Percentiles rank a stretch among this genome's conserved stretches.
Conservation (phyloP, 2,888 invertebrate species). For the Augochlorella aurata region DNA sequence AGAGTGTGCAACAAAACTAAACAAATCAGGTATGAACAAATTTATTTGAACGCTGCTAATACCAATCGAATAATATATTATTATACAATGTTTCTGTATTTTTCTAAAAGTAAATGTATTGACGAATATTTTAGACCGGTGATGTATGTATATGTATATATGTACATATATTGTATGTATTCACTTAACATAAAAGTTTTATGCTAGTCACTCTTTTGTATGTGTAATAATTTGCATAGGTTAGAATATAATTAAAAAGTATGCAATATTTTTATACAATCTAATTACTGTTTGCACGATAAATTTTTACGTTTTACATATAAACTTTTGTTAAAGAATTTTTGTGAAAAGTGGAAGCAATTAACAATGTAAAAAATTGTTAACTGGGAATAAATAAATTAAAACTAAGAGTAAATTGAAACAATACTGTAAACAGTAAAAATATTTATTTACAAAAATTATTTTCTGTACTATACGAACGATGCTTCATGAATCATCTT, state of each 20-base stretch:
- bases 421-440: neutral
- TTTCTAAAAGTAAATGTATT: neutral
- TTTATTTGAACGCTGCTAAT: neutral
- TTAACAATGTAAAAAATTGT: neutral
- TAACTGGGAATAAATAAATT: neutral
- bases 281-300: neutral
- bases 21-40: neutral
- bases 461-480: neutral
- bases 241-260: neutral
- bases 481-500: slow-evolving; percentile 7
- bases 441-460: slow-evolving; percentile 35
- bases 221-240: neutral
- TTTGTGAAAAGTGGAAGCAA: neutral
- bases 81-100: neutral
- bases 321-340: neutral
- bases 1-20: neutral
- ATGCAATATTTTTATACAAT: neutral
- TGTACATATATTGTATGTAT: neutral
- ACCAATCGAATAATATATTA: neutral
- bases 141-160: too few species aligned
- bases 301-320: neutral
- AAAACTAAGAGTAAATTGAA: neutral
- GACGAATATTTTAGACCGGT: neutral
- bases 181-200: neutral
- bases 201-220: neutral